Evolutionary conservation across 2,113 vertebrate species (phyloP), one percentile per base, ranked within the genome.

Genomic region (Girardinichthys multiradiatus): DNA sequence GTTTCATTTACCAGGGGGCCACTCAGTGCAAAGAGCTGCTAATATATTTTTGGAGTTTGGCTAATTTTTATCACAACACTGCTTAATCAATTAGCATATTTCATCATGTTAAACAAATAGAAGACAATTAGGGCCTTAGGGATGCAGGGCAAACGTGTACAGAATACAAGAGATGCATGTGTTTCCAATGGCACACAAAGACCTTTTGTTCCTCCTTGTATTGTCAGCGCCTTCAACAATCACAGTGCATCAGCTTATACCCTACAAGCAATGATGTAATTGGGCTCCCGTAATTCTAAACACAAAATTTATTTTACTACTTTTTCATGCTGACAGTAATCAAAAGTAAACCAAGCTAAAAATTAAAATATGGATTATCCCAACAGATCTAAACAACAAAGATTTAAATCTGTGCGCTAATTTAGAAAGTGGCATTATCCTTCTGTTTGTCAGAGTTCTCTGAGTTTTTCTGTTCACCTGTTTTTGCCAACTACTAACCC

Each of bases 81-180:
- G 58, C 59, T 64, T n/a, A 74, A 39, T 68, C 79, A 78, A 87
- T 93, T 92, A 88, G 83, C 89, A 92, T 93, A 91, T 89, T 87
- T 86, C 86, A 92, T 93, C 92, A 89, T 90, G 91, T 91, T 91
- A 83, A 90, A 91, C 86, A 93, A 91, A 92, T 76, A 92, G 83
- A 80, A 91, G 86, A 92, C 86, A 91, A 90, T 90, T 81, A 88
- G 69, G 67, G 81, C 90, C 90, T 65, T 42, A 9, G 91, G 90
- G 90, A 87, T 1, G 51, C 21, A 62, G 61, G 58, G 70, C 61
- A 79, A 78, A 77, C 84, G 74, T 81, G 86, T 87, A 9, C 42
- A 6, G 90, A 81, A 90, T 88, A 86, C 90, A 87, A 89, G 76
- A 84, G 73, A 89, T 89, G 82, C 81, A 48, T 87, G 76, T 82